phyloP scores from a whole-genome alignment of 2,888 invertebrate genomes.

The Volucella inflata region DNA sequence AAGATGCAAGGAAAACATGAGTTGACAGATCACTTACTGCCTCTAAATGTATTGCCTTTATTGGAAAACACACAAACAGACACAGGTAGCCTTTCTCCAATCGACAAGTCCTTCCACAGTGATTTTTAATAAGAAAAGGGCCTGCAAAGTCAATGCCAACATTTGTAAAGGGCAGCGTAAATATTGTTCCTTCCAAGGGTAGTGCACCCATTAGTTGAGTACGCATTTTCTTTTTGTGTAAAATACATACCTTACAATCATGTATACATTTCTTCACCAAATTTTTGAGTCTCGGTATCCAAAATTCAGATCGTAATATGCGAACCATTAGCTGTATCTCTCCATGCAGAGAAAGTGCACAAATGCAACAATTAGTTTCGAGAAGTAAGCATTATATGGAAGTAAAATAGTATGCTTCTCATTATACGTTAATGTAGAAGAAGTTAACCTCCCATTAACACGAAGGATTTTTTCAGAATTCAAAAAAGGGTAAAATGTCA shows the following conservation, averaged over 20 bases:
- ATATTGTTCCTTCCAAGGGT: neutral
- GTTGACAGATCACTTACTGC: no score
- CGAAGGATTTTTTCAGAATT: neutral
- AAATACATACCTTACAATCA: neutral
- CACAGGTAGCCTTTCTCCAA: no score
- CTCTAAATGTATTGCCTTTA: no score
- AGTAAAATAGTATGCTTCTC: neutral
- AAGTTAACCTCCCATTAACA: neutral
- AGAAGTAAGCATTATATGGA: neutral
- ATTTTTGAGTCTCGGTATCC: conserved; percentile 1
- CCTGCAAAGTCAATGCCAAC: neutral
- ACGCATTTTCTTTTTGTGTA: neutral
- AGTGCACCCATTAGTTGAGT: conserved; percentile 18
- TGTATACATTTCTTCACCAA: conserved; percentile 10
- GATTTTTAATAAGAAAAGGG: no score
- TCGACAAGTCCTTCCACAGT: no score
- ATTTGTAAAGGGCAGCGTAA: neutral
- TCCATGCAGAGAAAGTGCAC: conserved; percentile 4
- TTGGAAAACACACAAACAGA: no score
- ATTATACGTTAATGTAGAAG: neutral
- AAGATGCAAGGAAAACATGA: no score
- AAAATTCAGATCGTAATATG: neutral
- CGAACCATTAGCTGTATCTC: no score
- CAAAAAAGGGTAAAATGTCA: neutral
- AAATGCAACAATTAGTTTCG: neutral